Evolutionary conservation across 2,797 vertebrate genomes (phyloP).

Genomic region (Bufotes viridis): DNA sequence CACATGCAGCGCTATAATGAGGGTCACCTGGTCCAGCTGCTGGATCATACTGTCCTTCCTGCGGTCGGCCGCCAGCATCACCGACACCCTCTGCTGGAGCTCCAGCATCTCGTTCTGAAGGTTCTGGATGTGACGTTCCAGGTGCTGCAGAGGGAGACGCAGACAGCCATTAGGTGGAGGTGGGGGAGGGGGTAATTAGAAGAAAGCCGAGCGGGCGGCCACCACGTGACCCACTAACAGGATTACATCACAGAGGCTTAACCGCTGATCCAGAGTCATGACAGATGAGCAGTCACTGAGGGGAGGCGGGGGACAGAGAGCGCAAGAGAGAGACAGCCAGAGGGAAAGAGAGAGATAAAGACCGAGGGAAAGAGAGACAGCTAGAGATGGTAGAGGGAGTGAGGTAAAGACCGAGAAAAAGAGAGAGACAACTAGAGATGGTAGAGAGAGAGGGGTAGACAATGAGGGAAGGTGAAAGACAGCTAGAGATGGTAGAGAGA

Average conservation of each 20-base stretch:
- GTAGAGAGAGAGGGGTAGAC: no score
- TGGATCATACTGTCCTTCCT: constrained; percentile 83
- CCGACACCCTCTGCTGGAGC: constrained; percentile 76
- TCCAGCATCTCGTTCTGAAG: constrained; percentile 76
- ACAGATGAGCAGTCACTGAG: constrained; percentile 44
- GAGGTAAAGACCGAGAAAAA: no score
- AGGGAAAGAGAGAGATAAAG: not conserved
- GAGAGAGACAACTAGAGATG: no score
- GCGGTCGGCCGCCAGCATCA: constrained; percentile 76
- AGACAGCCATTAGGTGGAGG: not conserved
- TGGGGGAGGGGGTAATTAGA: constrained; percentile 25
- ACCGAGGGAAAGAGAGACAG: no score
- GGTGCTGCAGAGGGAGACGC: constrained; percentile 68
- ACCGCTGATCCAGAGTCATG: constrained; percentile 53
- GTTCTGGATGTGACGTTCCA: constrained; percentile 74
- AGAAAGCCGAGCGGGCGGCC: constrained; percentile 23
- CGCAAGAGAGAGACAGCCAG: no score
- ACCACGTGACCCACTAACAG: constrained; percentile 50
- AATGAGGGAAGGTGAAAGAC: not conserved
- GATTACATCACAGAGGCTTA: constrained; percentile 51
- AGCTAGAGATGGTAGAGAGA: not conserved
- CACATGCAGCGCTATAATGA: not conserved
- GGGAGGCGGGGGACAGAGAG: not conserved
- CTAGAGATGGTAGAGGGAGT: no score
- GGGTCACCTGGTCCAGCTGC: constrained; percentile 79